These are phyloP conservation scores for Caenorhabditis doughertyi DNA, from an alignment of 2,888 invertebrate genomes.

Conservation along the genomic window DNA sequence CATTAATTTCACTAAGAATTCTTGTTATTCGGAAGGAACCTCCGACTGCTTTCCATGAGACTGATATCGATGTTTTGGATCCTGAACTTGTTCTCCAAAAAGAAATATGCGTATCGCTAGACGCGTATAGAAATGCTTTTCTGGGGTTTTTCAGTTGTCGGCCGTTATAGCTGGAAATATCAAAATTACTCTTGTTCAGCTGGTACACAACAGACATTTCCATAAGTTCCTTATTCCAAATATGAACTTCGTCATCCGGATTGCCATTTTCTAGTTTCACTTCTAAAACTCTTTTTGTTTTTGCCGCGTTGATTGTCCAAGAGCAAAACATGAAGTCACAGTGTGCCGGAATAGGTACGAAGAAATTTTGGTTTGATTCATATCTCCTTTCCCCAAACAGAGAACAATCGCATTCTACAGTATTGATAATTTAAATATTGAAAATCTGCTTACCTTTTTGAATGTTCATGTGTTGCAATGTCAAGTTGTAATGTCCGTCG, in stretches of 20 bases:
- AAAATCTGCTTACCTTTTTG: background rate
- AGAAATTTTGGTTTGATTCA: no score
- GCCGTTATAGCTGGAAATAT: background rate
- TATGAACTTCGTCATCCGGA: background rate
- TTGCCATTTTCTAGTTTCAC: background rate
- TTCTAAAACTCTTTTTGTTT: no score
- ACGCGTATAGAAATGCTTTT: background rate
- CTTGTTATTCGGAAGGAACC: no score
- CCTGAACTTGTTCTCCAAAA: constrained; percentile 7
- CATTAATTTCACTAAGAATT: no score
- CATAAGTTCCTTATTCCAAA: background rate
- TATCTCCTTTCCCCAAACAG: background rate
- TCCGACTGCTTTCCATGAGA: background rate
- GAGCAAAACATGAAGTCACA: constrained; percentile 13
- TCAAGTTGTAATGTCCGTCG: background rate
- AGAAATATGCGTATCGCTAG: background rate
- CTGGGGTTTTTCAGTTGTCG: background rate
- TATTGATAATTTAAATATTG: background rate
- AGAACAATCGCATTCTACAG: constrained; percentile 17
- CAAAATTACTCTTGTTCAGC: background rate
- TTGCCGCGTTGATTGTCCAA: background rate
- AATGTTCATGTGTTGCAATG: background rate
- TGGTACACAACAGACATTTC: background rate
- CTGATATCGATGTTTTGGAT: background rate
- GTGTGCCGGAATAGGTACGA: background rate